phyloP scores from a whole-genome alignment of 2,888 invertebrate species.

The Gastracanthus pulcherrimus region DNA sequence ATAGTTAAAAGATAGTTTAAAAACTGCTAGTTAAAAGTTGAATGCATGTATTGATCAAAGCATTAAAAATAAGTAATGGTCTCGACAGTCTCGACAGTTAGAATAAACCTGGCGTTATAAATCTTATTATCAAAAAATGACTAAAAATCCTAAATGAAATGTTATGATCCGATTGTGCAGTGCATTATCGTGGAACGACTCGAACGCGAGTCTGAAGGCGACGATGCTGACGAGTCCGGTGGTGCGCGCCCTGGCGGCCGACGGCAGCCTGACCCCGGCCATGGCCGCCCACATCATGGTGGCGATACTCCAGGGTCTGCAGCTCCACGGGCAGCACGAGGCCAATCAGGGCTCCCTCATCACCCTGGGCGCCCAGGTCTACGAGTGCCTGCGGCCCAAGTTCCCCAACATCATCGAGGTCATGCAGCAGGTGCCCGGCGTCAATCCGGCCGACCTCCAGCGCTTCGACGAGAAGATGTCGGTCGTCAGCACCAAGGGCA shows the following conservation, averaged over 20 bases:
- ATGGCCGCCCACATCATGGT: slow-evolving; percentile 87
- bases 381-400: slow-evolving; percentile 88
- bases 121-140: no score
- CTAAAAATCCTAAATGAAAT: no score
- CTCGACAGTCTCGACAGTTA: no score
- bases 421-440: slow-evolving; percentile 88
- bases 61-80: no score
- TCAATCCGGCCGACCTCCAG: slow-evolving; percentile 88
- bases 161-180: no score
- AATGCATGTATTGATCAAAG: no score
- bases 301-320: slow-evolving; percentile 88
- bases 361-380: slow-evolving; percentile 90
- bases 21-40: no score
- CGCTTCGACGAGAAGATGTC: slow-evolving; percentile 91
- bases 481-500: slow-evolving; percentile 83
- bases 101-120: no score
- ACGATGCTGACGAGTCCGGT: slow-evolving; percentile 86
- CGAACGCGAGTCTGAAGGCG: slow-evolving; percentile 89
- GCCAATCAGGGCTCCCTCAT: slow-evolving; percentile 90
- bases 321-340: slow-evolving; percentile 94
- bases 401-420: slow-evolving; percentile 85
- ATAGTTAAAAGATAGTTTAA: no score
- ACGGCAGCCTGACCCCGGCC: slow-evolving; percentile 82
- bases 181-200: slow-evolving; percentile 92
- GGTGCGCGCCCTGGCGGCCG: slow-evolving; percentile 82